Evolutionary conservation across 2,113 vertebrate genomes (phyloP), one percentile per base, ranked within the genome.

Genomic region (Amblyopsis rosae): DNA sequence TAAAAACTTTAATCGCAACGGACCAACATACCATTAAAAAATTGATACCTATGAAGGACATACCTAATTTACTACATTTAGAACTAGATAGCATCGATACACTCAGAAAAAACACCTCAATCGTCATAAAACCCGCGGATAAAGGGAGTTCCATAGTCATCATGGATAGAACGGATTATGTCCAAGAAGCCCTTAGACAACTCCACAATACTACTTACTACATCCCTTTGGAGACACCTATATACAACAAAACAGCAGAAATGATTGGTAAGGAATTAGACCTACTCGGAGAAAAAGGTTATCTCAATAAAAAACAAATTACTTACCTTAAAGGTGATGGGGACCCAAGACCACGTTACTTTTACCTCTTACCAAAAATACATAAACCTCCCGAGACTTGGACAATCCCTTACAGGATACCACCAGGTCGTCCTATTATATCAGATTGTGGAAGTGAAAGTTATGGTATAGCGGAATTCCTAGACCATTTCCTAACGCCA

Each of bases 381-480:
- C 32, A 59, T 3, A 59, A 59, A 12, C 3, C 7, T 1, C 57
- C 57, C 1, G 11, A 59, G 1, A 16, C 1, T 2, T 59, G 57
- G 57, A 12, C 19, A 2, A 4, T 59, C 3, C 57, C 57, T 13
- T 6, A 35, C 19, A 33, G 1, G 13, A 35, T 59, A 6, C 57
- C 69, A 3, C n/a, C 59, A 4, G 53, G 65, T 0, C 11, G 59
- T 8, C 64, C 69, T 3, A 72, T 67, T 12, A 33, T 72, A 0
- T 77, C 59, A 0, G 64, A 77, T 6, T 67, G 69, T 12, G n/a
- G 32, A 3, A 67, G 69, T 0, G 65, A 72, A 15, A 71, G 35
- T 9, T 67, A 61, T 6, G 4, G 19, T 2, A 45, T 56, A 5
- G 51, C 55, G 1, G 65, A 78, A 55, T 73, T 26, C 3, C 9